These are phyloP conservation scores for Habrosyne pyritoides DNA, from an alignment of 2,888 invertebrate species.

Conservation along the genomic window DNA sequence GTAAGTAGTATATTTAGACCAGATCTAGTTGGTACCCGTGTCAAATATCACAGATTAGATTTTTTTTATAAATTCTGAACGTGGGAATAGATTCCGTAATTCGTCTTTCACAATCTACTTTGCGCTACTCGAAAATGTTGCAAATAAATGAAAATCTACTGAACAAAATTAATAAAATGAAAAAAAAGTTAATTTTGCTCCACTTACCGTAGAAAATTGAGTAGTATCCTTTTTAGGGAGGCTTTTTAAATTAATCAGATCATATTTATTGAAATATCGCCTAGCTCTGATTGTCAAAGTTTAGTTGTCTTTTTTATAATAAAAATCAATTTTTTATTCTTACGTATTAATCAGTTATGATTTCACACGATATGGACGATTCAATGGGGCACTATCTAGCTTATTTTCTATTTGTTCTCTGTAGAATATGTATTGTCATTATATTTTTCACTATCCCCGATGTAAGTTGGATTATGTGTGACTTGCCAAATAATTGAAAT, in stretches of 20 bases:
- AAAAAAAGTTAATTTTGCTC: constrained; percentile 6
- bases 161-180: neutral
- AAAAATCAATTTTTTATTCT: constrained; percentile 58
- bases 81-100: neutral
- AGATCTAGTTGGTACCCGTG: constrained; percentile 62
- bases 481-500: constrained; percentile 77
- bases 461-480: constrained; percentile 67
- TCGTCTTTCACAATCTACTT: constrained; percentile 18
- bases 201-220: constrained; percentile 39
- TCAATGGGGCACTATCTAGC: constrained; percentile 43
- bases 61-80: constrained; percentile 9
- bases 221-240: constrained; percentile 30
- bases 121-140: constrained; percentile 19
- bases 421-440: constrained; percentile 58
- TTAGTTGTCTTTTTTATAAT: constrained; percentile 22
- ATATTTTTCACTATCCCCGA: constrained; percentile 57
- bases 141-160: neutral
- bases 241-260: constrained; percentile 45
- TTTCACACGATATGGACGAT: constrained; percentile 60
- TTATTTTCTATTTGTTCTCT: constrained; percentile 63
- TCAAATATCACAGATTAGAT: constrained; percentile 20
- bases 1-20: constrained; percentile 20
- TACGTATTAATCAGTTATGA: constrained; percentile 59
- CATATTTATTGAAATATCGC: constrained; percentile 55
- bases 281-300: constrained; percentile 58